Conservation (phyloP, 2,797 vertebrate genomes). For the Hydrocynus forskahlii region DNA sequence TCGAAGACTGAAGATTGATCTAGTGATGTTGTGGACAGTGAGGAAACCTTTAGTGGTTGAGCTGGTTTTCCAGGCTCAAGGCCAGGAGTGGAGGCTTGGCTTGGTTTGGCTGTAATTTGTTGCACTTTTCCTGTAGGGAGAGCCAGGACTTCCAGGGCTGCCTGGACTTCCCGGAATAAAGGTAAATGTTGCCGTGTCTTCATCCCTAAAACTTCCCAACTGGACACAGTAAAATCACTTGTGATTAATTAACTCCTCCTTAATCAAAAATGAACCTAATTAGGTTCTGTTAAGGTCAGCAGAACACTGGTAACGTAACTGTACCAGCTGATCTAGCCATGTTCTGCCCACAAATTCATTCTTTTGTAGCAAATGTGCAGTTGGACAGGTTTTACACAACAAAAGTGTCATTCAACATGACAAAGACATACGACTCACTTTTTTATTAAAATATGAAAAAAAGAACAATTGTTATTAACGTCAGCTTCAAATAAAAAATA, state of each 20-base stretch:
- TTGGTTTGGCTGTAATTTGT: slow-evolving; percentile 87
- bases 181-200: slow-evolving; percentile 86
- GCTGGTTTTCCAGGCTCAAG: slow-evolving; percentile 56
- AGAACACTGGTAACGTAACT: not conserved
- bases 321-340: not conserved
- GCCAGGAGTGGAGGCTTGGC: slow-evolving; percentile 65
- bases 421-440: not conserved
- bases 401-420: not conserved
- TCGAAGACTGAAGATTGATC: slow-evolving; percentile 35
- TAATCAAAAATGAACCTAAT: slow-evolving; percentile 12
- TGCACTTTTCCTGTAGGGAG: slow-evolving; percentile 97
- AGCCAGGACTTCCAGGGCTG: slow-evolving; percentile 99
- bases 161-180: slow-evolving; percentile 99
- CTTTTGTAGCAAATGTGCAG: not conserved
- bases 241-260: slow-evolving; percentile 15
- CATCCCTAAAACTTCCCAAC: slow-evolving; percentile 58
- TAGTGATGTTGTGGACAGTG: slow-evolving; percentile 52
- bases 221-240: slow-evolving; percentile 37
- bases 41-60: slow-evolving; percentile 54
- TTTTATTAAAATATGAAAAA: not conserved
- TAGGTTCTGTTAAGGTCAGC: not conserved
- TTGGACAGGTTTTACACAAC: not conserved
- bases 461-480: not conserved
- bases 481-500: not conserved
- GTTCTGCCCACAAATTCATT: not conserved